Evolutionary conservation across 2,113 vertebrate genomes (phyloP).

Genomic region (Lepus americanus): DNA sequence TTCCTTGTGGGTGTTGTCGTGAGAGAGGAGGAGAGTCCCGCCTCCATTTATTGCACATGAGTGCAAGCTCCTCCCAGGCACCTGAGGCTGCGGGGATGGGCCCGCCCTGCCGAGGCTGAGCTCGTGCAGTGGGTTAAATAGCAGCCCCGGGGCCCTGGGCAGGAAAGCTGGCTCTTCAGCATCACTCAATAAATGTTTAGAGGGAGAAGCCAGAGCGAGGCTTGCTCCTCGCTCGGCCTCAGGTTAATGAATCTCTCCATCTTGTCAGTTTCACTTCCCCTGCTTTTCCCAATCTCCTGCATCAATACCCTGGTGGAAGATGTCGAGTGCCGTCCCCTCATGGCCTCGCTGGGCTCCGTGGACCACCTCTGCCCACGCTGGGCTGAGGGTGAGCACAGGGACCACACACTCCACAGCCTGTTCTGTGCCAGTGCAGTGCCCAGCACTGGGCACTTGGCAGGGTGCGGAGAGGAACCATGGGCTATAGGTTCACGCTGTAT

Average conservation of each 20-base stretch:
- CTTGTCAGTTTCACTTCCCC: background rate
- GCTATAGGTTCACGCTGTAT: background rate
- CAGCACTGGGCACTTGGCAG: too few species aligned
- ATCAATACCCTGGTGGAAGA: background rate
- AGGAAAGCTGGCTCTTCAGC: too few species aligned
- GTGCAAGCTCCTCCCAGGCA: background rate
- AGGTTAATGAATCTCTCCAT: background rate
- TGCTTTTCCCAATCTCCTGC: background rate
- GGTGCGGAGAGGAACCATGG: background rate
- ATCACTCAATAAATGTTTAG: background rate
- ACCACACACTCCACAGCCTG: too few species aligned
- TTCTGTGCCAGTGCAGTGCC: too few species aligned
- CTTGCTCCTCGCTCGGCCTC: background rate
- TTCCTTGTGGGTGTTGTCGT: background rate
- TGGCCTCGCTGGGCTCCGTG: background rate
- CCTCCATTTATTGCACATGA: background rate
- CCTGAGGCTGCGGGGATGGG: background rate
- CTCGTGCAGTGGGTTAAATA: background rate
- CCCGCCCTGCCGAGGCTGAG: background rate
- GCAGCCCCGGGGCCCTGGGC: background rate
- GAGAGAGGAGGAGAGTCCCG: rapidly evolving
- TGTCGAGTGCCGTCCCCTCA: too few species aligned
- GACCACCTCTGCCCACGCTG: background rate
- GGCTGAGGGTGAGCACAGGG: background rate
- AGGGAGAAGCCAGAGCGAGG: background rate